These are phyloP conservation scores for Cantharis nigra DNA, from an alignment of 2,888 invertebrate species.

Conservation along the genomic window DNA sequence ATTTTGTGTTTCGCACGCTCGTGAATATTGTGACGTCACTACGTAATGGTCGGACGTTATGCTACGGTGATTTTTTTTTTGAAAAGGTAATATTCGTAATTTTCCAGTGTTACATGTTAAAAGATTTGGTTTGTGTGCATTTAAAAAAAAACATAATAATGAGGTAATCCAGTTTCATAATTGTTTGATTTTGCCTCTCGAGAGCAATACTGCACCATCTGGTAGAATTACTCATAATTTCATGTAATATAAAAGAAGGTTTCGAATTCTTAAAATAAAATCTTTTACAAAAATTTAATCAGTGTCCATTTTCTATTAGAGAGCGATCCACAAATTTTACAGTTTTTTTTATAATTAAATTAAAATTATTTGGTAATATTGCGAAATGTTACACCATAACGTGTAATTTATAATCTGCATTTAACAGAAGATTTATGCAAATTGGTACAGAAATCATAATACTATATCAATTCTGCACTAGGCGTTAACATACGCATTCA, in stretches of 20 bases:
- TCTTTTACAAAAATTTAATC: background rate
- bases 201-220: background rate
- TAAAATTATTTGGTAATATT: background rate
- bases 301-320: no score
- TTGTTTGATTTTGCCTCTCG: background rate
- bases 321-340: no score
- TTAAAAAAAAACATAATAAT: background rate
- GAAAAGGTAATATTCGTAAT: background rate
- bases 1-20: background rate
- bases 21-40: slow-evolving; percentile 7
- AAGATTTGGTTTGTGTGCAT: background rate
- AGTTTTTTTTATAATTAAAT: background rate
- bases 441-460: background rate
- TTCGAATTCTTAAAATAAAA: background rate
- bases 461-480: background rate
- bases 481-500: background rate
- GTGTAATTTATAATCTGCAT: background rate
- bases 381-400: background rate
- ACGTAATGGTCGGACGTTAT: slow-evolving; percentile 3
- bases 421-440: background rate
- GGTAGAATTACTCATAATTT: background rate
- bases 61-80: background rate
- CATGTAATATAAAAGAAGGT: background rate
- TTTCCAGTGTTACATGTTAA: background rate
- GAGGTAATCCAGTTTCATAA: background rate